A percentile compares a stretch with the other conserved stretches of the same genome.
Conservation (phyloP, 2,888 invertebrate species). For the Lasioglossum morio region DNA sequence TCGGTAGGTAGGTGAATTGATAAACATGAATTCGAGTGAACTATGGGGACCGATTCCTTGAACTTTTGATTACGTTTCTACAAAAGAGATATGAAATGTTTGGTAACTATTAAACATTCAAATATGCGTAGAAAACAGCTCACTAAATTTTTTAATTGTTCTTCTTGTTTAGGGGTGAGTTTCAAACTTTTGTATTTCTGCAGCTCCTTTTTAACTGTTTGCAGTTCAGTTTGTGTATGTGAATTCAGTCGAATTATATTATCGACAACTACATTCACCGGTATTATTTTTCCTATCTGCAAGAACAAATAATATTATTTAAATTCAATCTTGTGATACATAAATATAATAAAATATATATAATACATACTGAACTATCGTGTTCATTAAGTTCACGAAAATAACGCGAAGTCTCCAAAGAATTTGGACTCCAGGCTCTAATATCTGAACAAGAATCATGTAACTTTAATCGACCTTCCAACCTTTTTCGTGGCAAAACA, state of each 20-base stretch:
- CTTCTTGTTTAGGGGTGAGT: constrained; percentile 74
- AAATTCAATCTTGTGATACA: neutral
- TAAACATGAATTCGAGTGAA: constrained; percentile 52
- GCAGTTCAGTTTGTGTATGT: constrained; percentile 73
- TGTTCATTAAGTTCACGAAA: constrained; percentile 79
- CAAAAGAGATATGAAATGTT: constrained; percentile 19
- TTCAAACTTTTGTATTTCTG: constrained; percentile 74
- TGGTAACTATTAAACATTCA: neutral
- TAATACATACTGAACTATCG: constrained; percentile 68
- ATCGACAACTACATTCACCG: constrained; percentile 74
- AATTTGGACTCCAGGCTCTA: constrained; percentile 87
- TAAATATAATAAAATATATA: no score
- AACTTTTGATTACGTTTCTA: constrained; percentile 38
- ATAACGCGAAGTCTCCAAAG: constrained; percentile 77
- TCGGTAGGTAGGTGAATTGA: constrained; percentile 46
- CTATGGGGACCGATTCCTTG: constrained; percentile 31
- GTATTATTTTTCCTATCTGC: constrained; percentile 72
- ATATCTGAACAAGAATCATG: constrained; percentile 86
- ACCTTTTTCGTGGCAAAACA: constrained; percentile 82
- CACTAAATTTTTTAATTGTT: constrained; percentile 69
- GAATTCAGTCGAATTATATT: constrained; percentile 75
- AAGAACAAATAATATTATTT: constrained; percentile 16
- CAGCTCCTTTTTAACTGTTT: constrained; percentile 68
- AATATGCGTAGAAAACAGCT: constrained; percentile 35
- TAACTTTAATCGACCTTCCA: constrained; percentile 86